Evolutionary conservation across 2,113 vertebrate genomes (phyloP).

Genomic region (Corydoras sp.): DNA sequence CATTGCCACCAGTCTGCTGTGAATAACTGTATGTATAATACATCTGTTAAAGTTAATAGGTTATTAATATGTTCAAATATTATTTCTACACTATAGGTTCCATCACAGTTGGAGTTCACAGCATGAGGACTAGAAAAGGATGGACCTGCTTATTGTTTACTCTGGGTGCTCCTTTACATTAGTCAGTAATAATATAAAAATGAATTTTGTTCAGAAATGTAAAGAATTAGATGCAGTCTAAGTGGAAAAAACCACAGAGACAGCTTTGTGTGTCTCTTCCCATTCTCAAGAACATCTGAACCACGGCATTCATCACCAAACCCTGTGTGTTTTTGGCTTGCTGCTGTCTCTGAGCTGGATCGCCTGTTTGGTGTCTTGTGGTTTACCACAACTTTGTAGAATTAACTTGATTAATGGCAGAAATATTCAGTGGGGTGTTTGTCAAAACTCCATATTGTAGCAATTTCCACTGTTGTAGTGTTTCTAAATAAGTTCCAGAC

Average conservation of each 20-base stretch:
- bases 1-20: neutral
- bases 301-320: slow-evolving; percentile 34
- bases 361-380: slow-evolving; percentile 38
- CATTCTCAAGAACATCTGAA: slow-evolving; percentile 16
- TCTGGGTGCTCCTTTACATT: neutral
- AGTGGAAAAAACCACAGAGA: slow-evolving; percentile 35
- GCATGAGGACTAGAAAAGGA: slow-evolving; percentile 6
- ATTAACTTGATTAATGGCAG: slow-evolving; percentile 44
- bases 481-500: slow-evolving; percentile 13
- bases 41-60: neutral
- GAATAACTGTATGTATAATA: neutral
- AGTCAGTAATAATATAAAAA: slow-evolving; percentile 5
- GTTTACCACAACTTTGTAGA: slow-evolving; percentile 37
- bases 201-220: neutral
- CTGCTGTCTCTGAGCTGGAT: slow-evolving; percentile 15
- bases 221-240: slow-evolving; percentile 9
- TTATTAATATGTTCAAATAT: neutral
- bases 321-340: slow-evolving; percentile 13
- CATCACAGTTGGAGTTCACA: neutral
- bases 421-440: slow-evolving; percentile 27
- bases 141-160: slow-evolving; percentile 2
- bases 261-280: slow-evolving; percentile 14
- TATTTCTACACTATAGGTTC: neutral
- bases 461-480: slow-evolving; percentile 28
- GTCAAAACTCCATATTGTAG: slow-evolving; percentile 18